These are phyloP conservation scores for Chelidonichthys spinosus DNA, from an alignment of 2,797 vertebrate species.

Conservation along the genomic window DNA sequence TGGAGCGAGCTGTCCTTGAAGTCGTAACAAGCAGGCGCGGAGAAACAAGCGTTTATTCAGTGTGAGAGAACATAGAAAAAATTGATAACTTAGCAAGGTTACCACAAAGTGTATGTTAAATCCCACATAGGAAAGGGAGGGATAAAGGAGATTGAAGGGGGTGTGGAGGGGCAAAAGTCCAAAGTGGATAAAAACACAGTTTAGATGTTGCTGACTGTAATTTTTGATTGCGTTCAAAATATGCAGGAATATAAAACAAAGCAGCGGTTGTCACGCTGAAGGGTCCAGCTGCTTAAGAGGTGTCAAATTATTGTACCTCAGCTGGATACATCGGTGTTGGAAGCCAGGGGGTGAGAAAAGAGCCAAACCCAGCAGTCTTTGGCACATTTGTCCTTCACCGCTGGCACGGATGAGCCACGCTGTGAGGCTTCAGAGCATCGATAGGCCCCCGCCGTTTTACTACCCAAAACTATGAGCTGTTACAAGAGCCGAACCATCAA, in stretches of 20 bases:
- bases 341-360: constrained; percentile 79
- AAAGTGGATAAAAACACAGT: constrained; percentile 84
- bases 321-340: constrained; percentile 83
- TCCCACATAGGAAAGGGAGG: constrained; percentile 86
- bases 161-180: constrained; percentile 79
- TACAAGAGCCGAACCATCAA: constrained; percentile 59
- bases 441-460: constrained; percentile 74
- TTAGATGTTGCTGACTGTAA: constrained; percentile 89
- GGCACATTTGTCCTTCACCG: constrained; percentile 84
- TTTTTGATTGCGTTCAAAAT: constrained; percentile 87
- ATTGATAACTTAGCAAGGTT: constrained; percentile 87
- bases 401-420: constrained; percentile 76
- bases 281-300: constrained; percentile 87
- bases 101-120: constrained; percentile 87
- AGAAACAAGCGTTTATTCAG: constrained; percentile 87
- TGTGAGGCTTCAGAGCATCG: constrained; percentile 74
- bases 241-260: constrained; percentile 86
- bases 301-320: constrained; percentile 91
- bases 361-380: constrained; percentile 86
- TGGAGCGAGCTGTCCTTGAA: constrained; percentile 85
- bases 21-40: constrained; percentile 81
- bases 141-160: constrained; percentile 76
- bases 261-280: constrained; percentile 85
- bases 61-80: constrained; percentile 83
- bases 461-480: constrained; percentile 69